Base-by-base conservation (phyloP, 2,797 vertebrate genomes). In the Gila robusta region DNA sequence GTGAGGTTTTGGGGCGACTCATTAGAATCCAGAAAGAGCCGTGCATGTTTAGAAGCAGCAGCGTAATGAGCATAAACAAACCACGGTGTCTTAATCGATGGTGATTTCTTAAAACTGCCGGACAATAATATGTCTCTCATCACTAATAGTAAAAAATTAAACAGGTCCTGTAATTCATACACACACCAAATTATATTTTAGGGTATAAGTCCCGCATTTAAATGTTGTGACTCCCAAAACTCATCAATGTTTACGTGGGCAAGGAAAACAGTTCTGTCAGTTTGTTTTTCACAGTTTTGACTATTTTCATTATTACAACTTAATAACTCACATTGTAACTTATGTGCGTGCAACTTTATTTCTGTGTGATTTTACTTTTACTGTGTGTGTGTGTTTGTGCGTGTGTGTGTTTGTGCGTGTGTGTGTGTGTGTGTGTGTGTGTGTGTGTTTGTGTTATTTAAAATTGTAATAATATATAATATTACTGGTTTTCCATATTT, bases 21-120 rank as follows among this genome's bases (percentile, higher is more conserved):
- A 77, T 67, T 66, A 47, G n/a, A 80, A 80, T 80, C 62, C 41
- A 47, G 17, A 47, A 62, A 21, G 78, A 80, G 35, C 32, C 35
- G 28, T 32, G 28, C 44, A 23, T 28, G 59, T 41, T 79, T 79
- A 79, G 7, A 62, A 62, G 49, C 56, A 41, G 39, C 59, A 28
- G 28, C 73, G 37, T 79, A 66, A 47, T 66, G 59, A 79, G 78
- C 17, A 47, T 78, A 66, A 79, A 78, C 76, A 78, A 66, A 79
- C 41, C 62, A 54, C 7, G 1, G n/a, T 35, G 41, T 28, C n/a
- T 80, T 35, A 80, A 66, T 80, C 41, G 6, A 49, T 66, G 62
- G 17, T 16, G 9, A 67, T 80, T 44, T 66, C 16, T 23, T 32
- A 35, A 80, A 80, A 80, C 19, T 49, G 19, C 17, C 0, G 2